Evolutionary conservation across 2,888 invertebrate genomes (phyloP).

Genomic region (Drosophila monieri): DNA sequence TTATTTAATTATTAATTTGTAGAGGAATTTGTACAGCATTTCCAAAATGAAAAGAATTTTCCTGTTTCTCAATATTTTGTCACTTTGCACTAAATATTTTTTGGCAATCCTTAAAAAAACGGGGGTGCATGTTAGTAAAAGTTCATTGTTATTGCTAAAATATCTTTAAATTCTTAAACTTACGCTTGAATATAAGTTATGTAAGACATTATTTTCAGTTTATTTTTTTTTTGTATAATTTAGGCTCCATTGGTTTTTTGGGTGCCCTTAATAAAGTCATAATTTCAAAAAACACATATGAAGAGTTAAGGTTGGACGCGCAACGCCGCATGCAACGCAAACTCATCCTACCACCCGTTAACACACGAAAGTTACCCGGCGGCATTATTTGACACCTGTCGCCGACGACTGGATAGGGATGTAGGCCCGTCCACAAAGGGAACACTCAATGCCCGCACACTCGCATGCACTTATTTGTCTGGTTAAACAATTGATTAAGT

Average conservation of each 20-base stretch:
- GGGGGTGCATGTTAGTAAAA: too few relatives aligned
- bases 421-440: background rate
- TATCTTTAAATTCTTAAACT: too few relatives aligned
- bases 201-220: too few relatives aligned
- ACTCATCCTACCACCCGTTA: background rate
- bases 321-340: background rate
- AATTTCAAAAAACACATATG: background rate
- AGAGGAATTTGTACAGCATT: too few relatives aligned
- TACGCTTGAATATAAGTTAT: too few relatives aligned
- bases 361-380: slow-evolving; percentile 4
- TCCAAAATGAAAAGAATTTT: too few relatives aligned
- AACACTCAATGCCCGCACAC: background rate
- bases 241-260: background rate
- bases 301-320: background rate
- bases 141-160: too few relatives aligned
- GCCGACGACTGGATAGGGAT: background rate
- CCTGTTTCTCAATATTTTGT: too few relatives aligned
- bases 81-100: too few relatives aligned
- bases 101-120: too few relatives aligned
- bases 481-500: slow-evolving; percentile 78
- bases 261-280: background rate
- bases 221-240: too few relatives aligned
- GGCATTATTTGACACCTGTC: slow-evolving; percentile 32
- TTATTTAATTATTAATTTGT: too few relatives aligned
- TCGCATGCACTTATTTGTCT: slow-evolving; percentile 42